A percentile compares a stretch with the other conserved stretches of the same genome.
Evolutionary conservation across 2,797 vertebrate species (phyloP).

Genomic region (Allobates femoralis): DNA sequence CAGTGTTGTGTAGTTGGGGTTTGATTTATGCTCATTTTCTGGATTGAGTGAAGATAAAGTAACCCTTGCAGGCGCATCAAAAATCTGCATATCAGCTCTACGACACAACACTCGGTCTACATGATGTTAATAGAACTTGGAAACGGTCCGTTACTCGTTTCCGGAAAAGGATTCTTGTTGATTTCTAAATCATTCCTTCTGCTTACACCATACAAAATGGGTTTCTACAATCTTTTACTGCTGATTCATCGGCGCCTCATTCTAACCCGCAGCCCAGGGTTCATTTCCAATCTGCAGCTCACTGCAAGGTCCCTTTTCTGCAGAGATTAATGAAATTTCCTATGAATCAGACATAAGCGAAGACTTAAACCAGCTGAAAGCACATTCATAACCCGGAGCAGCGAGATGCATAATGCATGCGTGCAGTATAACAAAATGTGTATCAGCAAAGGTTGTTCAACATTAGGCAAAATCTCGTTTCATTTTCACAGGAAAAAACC

Average conservation of each 20-base stretch:
- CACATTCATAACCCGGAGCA: slow-evolving; percentile 71
- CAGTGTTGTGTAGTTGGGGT: too few species aligned
- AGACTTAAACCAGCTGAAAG: slow-evolving; percentile 67
- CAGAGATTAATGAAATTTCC: slow-evolving; percentile 74
- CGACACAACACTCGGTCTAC: neutral
- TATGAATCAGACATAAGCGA: slow-evolving; percentile 72
- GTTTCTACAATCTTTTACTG: slow-evolving; percentile 59
- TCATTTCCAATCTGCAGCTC: slow-evolving; percentile 70
- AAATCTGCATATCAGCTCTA: neutral
- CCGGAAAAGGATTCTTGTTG: slow-evolving; percentile 17
- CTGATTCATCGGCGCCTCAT: slow-evolving; percentile 63
- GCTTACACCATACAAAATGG: slow-evolving; percentile 1
- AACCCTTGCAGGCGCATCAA: too few species aligned
- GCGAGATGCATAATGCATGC: slow-evolving; percentile 65
- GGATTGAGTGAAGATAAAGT: too few species aligned
- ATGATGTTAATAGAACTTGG: neutral
- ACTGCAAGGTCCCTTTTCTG: slow-evolving; percentile 68
- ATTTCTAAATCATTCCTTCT: slow-evolving; percentile 22
- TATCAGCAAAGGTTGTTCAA: slow-evolving; percentile 65
- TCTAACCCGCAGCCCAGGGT: slow-evolving; percentile 53
- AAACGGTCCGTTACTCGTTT: neutral
- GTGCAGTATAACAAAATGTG: slow-evolving; percentile 67
- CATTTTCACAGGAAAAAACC: slow-evolving; percentile 64
- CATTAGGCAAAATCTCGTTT: slow-evolving; percentile 65
- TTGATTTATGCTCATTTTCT: too few species aligned